A percentile compares a stretch with the other conserved stretches of the same genome.
These are phyloP conservation scores for Siphlonurus alternatus DNA, from an alignment of 2,888 invertebrate species.

Conservation along the genomic window DNA sequence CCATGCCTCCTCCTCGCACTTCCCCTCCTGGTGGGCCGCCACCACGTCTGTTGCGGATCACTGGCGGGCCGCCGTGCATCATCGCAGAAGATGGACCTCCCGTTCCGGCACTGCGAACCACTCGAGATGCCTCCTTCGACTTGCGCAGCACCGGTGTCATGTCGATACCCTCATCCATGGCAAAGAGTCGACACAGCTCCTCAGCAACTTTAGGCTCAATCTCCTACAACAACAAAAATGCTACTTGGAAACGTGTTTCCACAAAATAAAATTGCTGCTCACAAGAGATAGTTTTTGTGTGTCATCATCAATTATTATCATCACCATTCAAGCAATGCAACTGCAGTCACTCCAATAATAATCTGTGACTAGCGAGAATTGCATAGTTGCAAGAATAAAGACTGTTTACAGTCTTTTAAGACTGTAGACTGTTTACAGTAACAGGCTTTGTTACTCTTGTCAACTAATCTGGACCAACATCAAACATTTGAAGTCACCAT, in stretches of 20 bases:
- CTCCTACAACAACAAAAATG: slow-evolving; percentile 36
- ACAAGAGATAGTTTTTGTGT: neutral
- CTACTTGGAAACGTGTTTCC: neutral
- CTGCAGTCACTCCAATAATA: too few species aligned
- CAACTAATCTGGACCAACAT: too few species aligned
- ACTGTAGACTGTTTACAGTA: too few species aligned
- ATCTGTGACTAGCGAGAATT: too few species aligned
- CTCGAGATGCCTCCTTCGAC: slow-evolving; percentile 57
- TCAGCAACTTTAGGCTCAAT: slow-evolving; percentile 92
- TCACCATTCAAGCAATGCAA: too few species aligned
- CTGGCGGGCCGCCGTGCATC: neutral
- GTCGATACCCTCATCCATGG: slow-evolving; percentile 79
- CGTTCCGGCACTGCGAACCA: too few species aligned
- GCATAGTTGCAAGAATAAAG: too few species aligned
- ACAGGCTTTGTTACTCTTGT: too few species aligned
- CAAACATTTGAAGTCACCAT: too few species aligned
- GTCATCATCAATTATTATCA: neutral
- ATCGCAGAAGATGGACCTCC: neutral
- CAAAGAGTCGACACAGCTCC: slow-evolving; percentile 83
- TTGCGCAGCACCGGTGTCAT: slow-evolving; percentile 72
- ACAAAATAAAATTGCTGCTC: neutral
- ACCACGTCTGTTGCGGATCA: neutral
- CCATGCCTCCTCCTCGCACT: neutral
- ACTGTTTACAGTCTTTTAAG: too few species aligned
- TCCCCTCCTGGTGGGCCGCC: neutral